Evolutionary conservation across 2,888 invertebrate species (phyloP), one percentile per base, ranked within the genome.

Genomic region (Lithodes maja): DNA sequence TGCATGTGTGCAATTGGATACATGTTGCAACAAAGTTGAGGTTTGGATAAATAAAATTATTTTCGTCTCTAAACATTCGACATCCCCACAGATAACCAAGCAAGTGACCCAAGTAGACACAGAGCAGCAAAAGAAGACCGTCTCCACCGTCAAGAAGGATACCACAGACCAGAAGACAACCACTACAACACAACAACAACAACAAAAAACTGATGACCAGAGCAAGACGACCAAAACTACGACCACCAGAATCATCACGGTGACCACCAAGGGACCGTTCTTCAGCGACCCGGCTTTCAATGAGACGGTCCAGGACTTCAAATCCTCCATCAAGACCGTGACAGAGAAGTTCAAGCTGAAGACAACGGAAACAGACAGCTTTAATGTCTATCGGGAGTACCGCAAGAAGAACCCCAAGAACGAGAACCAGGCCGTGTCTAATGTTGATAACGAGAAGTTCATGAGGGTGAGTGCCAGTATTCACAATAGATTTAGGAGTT

Each of bases 371-470:
- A 52, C 69, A 3, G 69, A 82, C 50, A 52, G 50, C 50, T 82
- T 82, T 69, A 82, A 49, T 52, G 82, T 69, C 82, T 82, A 82
- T n/a, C 68, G 82, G 49, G 69, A 82, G 15, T 82, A 12, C 82
- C 9, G 82, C 5, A 82, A 82, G 82, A 69, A 82, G 17, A 69
- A 82, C 7, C 82, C 82, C 3, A 82, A 82, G 82, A 82, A 82
- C 69, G 82, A 82, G 54, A 82, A 82, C 61, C 82, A 82, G 69
- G 82, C 82, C 50, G 69, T 82, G 50, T 82, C 82, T 15, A 3
- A 69, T 52, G 53, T 69, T 9, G 82, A 82, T 1, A 82, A 33
- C 9, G 82, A 68, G 1, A 68, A 68, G 49, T 3, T 69, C 50
- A 82, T 69, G 61, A 82, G 33, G 52, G 82, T 71, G 71, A n/a